Percentiles rank a stretch among this genome's conserved stretches.
Conservation (phyloP, 1,140 invertebrate genomes). For the Vollenhovia emeryi region DNA sequence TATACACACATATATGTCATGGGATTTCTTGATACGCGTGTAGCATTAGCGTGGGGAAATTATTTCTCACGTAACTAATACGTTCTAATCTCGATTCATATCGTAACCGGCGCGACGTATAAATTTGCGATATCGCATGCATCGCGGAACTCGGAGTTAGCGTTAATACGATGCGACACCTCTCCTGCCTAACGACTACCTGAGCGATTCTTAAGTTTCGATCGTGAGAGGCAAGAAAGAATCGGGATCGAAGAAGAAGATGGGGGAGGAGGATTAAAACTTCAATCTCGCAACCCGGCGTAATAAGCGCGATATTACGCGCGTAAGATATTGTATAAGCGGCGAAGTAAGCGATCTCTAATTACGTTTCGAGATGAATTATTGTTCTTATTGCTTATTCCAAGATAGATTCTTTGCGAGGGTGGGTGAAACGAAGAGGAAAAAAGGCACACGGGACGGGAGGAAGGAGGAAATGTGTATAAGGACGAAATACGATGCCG, state of each 20-base stretch:
- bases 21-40: conserved; percentile 17
- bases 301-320: neutral
- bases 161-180: conserved; percentile 29
- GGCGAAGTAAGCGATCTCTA: neutral
- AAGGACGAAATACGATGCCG: neutral
- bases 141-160: neutral
- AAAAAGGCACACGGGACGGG: neutral
- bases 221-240: neutral
- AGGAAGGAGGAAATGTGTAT: neutral
- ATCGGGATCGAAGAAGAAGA: neutral
- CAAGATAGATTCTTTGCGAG: neutral
- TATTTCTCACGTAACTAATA: conserved; percentile 52
- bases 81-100: conserved; percentile 33
- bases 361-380: neutral
- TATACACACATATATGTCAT: conserved; percentile 7
- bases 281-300: neutral
- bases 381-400: neutral
- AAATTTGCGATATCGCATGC: conserved; percentile 41
- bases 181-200: neutral
- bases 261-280: neutral
- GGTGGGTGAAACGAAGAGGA: neutral
- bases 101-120: conserved; percentile 8
- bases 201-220: neutral
- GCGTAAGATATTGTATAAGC: neutral
- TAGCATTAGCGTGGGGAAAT: conserved; percentile 39